These are phyloP conservation scores for Scarus forsteni DNA, from an alignment of 2,797 vertebrate species.

Conservation along the genomic window DNA sequence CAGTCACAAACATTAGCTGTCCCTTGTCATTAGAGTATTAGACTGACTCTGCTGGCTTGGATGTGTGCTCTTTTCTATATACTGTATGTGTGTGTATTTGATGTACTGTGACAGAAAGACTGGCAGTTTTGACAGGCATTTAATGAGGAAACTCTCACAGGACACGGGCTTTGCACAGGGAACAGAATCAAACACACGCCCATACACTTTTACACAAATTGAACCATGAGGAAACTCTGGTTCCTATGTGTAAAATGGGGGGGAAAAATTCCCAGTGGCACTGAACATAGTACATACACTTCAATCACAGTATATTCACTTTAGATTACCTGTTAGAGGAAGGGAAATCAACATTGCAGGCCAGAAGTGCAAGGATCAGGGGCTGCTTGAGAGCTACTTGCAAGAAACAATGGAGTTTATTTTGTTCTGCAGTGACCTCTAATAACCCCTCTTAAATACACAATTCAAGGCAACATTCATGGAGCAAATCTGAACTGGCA, in stretches of 20 bases:
- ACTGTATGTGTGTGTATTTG: conserved; percentile 39
- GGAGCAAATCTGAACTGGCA: conserved; percentile 33
- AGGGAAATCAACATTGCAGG: conserved; percentile 29
- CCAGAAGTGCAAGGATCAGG: neutral
- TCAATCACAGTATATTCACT: neutral
- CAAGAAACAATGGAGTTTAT: neutral
- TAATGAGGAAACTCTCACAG: conserved; percentile 77
- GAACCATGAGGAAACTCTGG: conserved; percentile 20
- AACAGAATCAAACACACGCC: conserved; percentile 5
- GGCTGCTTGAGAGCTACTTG: conserved; percentile 6
- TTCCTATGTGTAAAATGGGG: conserved; percentile 37
- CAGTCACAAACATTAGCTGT: conserved; percentile 5
- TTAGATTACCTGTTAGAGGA: conserved; percentile 1
- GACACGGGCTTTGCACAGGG: conserved; percentile 69
- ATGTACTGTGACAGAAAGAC: conserved; percentile 71
- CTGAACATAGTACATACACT: conserved; percentile 50
- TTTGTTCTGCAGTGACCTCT: conserved; percentile 31
- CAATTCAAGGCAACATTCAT: conserved; percentile 32
- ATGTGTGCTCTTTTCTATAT: conserved; percentile 19
- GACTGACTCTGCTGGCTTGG: conserved; percentile 19
- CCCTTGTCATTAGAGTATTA: conserved; percentile 14
- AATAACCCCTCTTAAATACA: conserved; percentile 22
- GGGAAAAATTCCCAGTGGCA: conserved; percentile 58
- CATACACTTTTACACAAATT: neutral
- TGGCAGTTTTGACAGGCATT: conserved; percentile 81